phyloP scores from a whole-genome alignment of 2,113 vertebrate species.

The Mola mola region DNA sequence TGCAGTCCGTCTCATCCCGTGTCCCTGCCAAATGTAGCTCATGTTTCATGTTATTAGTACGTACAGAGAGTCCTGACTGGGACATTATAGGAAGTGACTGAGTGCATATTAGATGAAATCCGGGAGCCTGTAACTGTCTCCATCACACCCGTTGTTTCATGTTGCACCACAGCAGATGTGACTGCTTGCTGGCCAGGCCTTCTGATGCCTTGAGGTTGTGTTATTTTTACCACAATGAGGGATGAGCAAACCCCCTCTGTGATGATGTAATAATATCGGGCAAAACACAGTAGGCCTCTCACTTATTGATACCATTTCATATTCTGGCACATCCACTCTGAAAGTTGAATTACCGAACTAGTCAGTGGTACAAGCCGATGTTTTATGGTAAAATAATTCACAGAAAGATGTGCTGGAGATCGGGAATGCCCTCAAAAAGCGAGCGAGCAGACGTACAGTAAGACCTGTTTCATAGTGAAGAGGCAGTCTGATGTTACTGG shows the following conservation, averaged over 20 bases:
- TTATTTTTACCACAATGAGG: conserved; percentile 56
- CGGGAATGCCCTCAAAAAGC: background rate
- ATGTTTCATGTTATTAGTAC: conserved; percentile 36
- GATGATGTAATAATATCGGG: conserved; percentile 9
- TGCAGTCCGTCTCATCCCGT: conserved; percentile 7
- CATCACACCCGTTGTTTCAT: conserved; percentile 38
- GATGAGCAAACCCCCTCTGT: conserved; percentile 38
- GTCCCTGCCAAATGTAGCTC: conserved; percentile 4
- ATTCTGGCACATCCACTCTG: background rate
- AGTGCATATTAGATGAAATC: conserved; percentile 26
- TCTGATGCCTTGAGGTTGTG: conserved; percentile 36
- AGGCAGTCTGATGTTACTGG: too few relatives aligned
- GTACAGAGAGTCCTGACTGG: conserved; percentile 27
- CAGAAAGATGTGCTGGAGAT: background rate
- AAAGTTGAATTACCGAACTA: conserved; percentile 1
- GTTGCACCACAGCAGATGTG: conserved; percentile 17
- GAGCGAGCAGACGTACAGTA: too few relatives aligned
- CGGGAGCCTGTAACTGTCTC: conserved; percentile 23
- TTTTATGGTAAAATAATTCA: background rate
- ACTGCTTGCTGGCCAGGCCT: conserved; percentile 12
- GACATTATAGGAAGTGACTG: conserved; percentile 14
- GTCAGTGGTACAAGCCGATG: background rate
- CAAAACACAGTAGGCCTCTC: background rate
- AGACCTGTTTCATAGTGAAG: background rate
- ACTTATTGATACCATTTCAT: background rate